Conservation (phyloP, 2,113 vertebrate species). For the Danionella cerebrum region DNA sequence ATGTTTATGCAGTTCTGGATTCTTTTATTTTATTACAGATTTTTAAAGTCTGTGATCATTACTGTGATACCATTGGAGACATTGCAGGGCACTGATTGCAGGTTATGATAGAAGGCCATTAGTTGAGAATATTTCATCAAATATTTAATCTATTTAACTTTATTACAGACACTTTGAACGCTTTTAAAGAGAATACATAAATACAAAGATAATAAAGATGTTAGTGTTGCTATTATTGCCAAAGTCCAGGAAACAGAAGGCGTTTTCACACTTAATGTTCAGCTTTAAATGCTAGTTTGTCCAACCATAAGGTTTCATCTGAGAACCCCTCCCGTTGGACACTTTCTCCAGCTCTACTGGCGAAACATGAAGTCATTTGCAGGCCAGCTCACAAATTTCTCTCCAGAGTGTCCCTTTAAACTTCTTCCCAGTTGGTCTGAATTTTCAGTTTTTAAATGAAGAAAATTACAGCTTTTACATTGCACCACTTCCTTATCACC, state of each 20-base stretch:
- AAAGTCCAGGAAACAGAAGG: background rate
- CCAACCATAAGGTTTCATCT: too few species aligned
- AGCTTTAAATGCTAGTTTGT: too few species aligned
- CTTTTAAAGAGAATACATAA: conserved; percentile 33
- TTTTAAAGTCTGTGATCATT: conserved; percentile 1
- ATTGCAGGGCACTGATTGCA: background rate
- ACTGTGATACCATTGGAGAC: conserved; percentile 2
- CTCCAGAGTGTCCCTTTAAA: too few species aligned
- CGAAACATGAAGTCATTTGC: too few species aligned
- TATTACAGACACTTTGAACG: conserved; percentile 12
- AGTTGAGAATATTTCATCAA: conserved; percentile 6
- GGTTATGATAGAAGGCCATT: background rate
- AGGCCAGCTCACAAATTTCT: too few species aligned
- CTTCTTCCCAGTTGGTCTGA: too few species aligned
- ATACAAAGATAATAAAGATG: conserved; percentile 37
- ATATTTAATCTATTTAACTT: conserved; percentile 15
- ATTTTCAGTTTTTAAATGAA: too few species aligned
- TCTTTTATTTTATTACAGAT: background rate
- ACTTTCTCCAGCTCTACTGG: too few species aligned
- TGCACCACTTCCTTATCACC: too few species aligned
- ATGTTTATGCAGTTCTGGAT: conserved; percentile 24
- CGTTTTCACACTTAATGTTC: background rate
- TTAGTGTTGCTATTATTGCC: conserved; percentile 39
- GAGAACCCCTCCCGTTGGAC: too few species aligned
- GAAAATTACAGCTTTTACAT: too few species aligned